Base-by-base conservation (phyloP, 2,888 invertebrate species). In the Temnothorax ravouxi region DNA sequence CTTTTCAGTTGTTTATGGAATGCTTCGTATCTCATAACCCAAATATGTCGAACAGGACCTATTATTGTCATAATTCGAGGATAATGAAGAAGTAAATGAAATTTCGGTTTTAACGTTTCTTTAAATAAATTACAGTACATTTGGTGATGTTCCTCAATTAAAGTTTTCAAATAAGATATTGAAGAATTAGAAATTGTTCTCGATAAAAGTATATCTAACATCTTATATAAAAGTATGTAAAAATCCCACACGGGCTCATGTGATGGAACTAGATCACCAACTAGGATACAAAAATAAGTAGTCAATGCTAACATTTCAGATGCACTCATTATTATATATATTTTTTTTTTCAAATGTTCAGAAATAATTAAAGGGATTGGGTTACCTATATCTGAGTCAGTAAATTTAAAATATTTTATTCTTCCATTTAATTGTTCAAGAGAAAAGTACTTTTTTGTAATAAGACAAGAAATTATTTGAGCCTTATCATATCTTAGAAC, bases 281-380 rank as follows among this genome's bases (percentile, higher is more conserved):
- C 21, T 15, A 71, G 13, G 38, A 71, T 25, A 38, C 8, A 54
- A 52, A 71, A 54, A 21, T 69, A 69, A 69, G 11, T 34, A 0
- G 69, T 13, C 3, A 69, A 69, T 34, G 34, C 69, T 34, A 69
- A 38, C 69, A 69, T 69, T 34, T 69, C 69, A n/a, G 52, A 69
- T 52, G 52, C 52, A 69, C 69, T 52, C 8, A 69, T 69, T n/a
- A 38, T 52, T 52, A 66, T 9, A 41, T 44, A 21, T n/a, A n/a
- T n/a, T 62, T 29, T 29, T 0, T 29, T 61, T n/a, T 62, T 62
- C 13, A 62, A 38, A 38, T 62, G 62, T 62, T 62, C n/a, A 11
- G 66, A 67, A 15, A 18, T 29, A 67, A 67, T 67, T 8, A 25
- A 9, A 25, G 66, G 18, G 3, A 66, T 25, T 25, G 66, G 44